Evolutionary conservation across 2,888 invertebrate species (phyloP), one percentile per base, ranked within the genome.

Genomic region (Opisthograptis luteolata): DNA sequence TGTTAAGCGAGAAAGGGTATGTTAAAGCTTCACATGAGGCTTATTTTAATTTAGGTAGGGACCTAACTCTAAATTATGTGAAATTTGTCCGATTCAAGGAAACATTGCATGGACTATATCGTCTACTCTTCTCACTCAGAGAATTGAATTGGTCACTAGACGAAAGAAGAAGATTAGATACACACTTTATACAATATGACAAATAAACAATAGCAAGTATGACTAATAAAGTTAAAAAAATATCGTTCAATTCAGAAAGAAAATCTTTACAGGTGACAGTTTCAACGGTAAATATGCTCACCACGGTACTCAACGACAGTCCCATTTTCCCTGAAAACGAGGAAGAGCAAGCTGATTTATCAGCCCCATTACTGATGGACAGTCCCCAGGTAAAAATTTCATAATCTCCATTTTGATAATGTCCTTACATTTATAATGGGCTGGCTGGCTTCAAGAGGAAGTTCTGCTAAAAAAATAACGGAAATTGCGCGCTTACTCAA

Each of bases 241-340:
- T 32, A 32, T 22, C 14, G 34, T 2, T 19, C 32, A 49, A 50
- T 58, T 48, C 43, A 53, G 46, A 51, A 43, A 32, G 42, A 39
- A 55, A 55, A 49, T 50, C 9, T 51, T 58, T 74, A 34, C 66
- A 91, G 91, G 91, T 97, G 70, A 97, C 97, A 32, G 96, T 97
- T 40, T 96, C 97, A 39, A 96, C 97, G 36, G 96, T 97, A 76
- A 97, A 97, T 83, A 95, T 97, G 94, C 93, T 97, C 60, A 96
- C 96, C 28, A 96, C 95, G 24, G 95, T 96, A 7, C 91, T 96
- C 58, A 96, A 96, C 84, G 96, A 96, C 84, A 96, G 96, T 58
- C 96, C 96, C 25, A 94, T 96, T 50, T 95, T 96, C 71, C 96
- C 96, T n/a, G 95, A 95, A 73, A 94, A 94, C 68, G 95, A 95